A percentile compares a stretch with the other conserved stretches of the same genome.
Evolutionary conservation across 2,888 invertebrate species (phyloP).

Genomic region (Apodemia hepburni): DNA sequence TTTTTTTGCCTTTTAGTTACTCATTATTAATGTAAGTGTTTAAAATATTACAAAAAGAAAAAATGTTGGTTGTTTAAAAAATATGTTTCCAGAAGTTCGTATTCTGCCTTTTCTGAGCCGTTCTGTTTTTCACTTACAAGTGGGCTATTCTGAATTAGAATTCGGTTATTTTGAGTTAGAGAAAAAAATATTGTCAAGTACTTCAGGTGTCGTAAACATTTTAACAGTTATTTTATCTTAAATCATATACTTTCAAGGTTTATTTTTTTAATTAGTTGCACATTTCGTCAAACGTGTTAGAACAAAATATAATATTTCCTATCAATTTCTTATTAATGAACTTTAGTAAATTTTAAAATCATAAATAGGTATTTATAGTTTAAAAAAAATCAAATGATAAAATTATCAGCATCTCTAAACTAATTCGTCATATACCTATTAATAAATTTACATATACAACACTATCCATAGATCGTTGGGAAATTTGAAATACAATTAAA

Average conservation of each 20-base stretch:
- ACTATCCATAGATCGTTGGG: neutral
- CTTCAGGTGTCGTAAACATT: neutral
- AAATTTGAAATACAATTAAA: neutral
- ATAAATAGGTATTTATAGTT: neutral
- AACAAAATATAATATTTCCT: no score
- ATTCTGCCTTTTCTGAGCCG: neutral
- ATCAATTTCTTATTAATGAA: no score
- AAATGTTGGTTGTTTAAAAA: no score
- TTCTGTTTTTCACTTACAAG: neutral
- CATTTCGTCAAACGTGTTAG: no score
- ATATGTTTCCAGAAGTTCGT: no score
- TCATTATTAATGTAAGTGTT: no score
- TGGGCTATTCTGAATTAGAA: neutral
- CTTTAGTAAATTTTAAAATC: no score
- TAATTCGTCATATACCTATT: neutral
- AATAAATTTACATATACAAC: neutral
- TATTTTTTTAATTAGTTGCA: no score
- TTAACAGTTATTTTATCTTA: neutral
- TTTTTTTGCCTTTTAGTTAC: no score
- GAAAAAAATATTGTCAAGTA: neutral
- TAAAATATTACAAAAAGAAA: no score
- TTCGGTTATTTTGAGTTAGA: neutral
- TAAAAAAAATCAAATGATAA: neutral
- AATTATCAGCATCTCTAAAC: neutral
- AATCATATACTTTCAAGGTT: no score